These are phyloP conservation scores for Epirrhoe tristata DNA, from an alignment of 2,888 invertebrate species.

Conservation along the genomic window DNA sequence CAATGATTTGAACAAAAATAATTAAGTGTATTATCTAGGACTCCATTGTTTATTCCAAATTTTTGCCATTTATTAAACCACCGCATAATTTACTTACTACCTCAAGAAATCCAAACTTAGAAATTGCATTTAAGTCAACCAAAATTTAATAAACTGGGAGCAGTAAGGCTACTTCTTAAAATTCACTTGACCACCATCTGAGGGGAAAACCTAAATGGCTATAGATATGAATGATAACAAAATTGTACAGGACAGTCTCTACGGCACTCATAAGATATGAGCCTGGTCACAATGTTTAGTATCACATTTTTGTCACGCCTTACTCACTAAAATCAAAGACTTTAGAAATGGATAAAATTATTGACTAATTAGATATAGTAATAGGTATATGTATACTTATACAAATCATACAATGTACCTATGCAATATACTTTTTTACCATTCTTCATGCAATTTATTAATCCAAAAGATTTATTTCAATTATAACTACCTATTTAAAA, in stretches of 20 bases:
- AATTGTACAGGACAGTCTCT: too few species aligned
- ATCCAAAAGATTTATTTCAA: too few species aligned
- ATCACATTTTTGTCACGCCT: slow-evolving; percentile 2
- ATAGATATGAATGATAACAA: too few species aligned
- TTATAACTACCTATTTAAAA: too few species aligned
- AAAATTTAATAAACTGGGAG: background rate
- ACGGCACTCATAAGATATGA: too few species aligned
- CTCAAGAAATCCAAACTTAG: slow-evolving; percentile 21
- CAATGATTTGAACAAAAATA: too few species aligned
- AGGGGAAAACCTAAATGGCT: background rate
- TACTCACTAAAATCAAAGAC: slow-evolving; percentile 15
- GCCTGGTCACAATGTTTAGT: background rate
- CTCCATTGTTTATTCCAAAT: background rate
- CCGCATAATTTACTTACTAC: slow-evolving; percentile 25
- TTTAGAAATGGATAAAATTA: slow-evolving; percentile 3
- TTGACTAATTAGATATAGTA: too few species aligned
- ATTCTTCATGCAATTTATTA: too few species aligned
- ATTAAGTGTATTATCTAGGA: background rate
- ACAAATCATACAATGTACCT: too few species aligned
- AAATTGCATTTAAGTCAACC: slow-evolving; percentile 2
- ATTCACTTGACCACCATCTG: background rate
- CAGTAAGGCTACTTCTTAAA: background rate
- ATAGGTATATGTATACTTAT: too few species aligned
- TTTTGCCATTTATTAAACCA: slow-evolving; percentile 16
- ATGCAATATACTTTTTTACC: too few species aligned